phyloP scores from a whole-genome alignment of 2,113 vertebrate genomes.

The Sitta europaea region DNA sequence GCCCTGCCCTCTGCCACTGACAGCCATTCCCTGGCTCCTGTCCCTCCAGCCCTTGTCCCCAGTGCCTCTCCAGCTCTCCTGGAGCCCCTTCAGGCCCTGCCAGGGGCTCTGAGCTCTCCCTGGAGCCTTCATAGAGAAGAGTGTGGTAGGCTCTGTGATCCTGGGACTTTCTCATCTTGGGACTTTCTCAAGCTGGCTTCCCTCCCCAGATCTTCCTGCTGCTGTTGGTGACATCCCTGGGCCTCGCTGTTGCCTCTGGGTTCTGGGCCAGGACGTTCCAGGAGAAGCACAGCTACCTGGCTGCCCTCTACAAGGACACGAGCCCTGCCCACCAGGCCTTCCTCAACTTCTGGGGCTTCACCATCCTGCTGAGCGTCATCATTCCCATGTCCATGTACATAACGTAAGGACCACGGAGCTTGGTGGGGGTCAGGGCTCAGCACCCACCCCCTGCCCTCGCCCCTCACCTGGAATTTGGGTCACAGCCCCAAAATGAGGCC shows the following conservation, averaged over 20 bases:
- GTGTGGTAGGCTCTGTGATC: neutral
- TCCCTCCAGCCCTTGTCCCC: neutral
- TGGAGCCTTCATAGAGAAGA: neutral
- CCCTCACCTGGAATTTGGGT: neutral
- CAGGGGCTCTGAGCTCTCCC: rapidly evolving
- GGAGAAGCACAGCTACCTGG: conserved; percentile 59
- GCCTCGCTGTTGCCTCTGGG: conserved; percentile 34
- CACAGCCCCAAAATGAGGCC: neutral
- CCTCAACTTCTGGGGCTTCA: conserved; percentile 86
- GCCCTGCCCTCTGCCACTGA: neutral
- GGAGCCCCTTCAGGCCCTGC: neutral
- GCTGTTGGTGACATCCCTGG: neutral
- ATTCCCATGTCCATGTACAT: conserved; percentile 92
- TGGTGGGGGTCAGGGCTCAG: neutral
- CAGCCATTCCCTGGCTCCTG: neutral
- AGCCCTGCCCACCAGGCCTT: conserved; percentile 74
- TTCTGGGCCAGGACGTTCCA: conserved; percentile 26
- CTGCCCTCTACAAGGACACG: neutral
- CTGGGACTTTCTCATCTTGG: neutral
- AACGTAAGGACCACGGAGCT: conserved; percentile 68
- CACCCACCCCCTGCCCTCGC: neutral
- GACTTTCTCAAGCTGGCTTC: neutral
- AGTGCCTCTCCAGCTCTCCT: neutral
- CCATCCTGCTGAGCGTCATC: conserved; percentile 85
- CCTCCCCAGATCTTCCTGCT: conserved; percentile 64